Conservation (phyloP, 2,888 invertebrate genomes). For the Hirtodrosophila confusa region DNA sequence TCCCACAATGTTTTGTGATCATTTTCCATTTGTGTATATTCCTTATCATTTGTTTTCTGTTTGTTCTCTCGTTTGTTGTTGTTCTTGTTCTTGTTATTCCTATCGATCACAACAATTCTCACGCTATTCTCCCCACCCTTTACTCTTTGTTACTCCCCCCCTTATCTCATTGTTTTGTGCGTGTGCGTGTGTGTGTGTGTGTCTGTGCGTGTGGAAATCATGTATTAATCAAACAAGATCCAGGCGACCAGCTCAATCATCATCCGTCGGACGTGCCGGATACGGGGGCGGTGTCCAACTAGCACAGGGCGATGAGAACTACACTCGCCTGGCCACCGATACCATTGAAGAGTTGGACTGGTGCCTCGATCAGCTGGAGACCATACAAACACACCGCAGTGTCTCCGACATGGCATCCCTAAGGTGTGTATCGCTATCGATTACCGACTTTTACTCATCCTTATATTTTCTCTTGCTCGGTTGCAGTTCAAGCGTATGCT, state of each 20-base stretch:
- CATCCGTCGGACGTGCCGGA: conserved; percentile 79
- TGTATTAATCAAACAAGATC: conserved; percentile 83
- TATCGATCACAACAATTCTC: conserved; percentile 15
- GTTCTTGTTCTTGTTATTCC: conserved; percentile 18
- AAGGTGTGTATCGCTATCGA: conserved; percentile 87
- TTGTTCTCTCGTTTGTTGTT: conserved; percentile 29
- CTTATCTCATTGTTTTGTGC: conserved; percentile 28
- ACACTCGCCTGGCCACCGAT: conserved; percentile 96
- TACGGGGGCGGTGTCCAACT: conserved; percentile 84
- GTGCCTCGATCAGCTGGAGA: conserved; percentile 99
- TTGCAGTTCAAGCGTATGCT: conserved; percentile 99
- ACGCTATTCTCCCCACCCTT: conserved; percentile 6
- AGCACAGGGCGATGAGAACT: conserved; percentile 90
- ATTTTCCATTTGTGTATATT: conserved; percentile 1
- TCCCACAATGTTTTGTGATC: conserved; percentile 3
- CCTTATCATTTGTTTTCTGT: conserved; percentile 17
- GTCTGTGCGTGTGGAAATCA: conserved; percentile 66
- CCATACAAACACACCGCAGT: conserved; percentile 99
- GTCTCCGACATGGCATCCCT: conserved; percentile 99
- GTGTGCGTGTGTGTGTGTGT: conserved; percentile 47
- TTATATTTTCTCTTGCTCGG: not conserved
- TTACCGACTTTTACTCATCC: not conserved
- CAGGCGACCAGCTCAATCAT: conserved; percentile 84
- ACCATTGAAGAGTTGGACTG: conserved; percentile 99
- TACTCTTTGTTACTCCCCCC: conserved; percentile 11